Conservation (phyloP, 2,888 invertebrate genomes). For the Hypena proboscidalis region DNA sequence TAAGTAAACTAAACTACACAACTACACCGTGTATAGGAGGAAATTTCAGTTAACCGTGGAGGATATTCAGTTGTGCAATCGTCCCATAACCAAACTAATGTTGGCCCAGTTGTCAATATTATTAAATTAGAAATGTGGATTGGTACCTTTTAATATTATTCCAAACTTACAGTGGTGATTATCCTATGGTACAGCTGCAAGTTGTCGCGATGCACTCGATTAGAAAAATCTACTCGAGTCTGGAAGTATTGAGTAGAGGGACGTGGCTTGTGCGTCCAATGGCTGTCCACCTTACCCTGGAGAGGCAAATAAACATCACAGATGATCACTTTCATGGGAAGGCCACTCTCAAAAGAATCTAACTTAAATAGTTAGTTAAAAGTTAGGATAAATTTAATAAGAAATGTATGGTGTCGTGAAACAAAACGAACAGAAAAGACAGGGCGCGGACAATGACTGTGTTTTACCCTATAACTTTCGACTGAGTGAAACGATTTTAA, state of each 20-base stretch:
- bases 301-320: not conserved
- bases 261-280: conserved; percentile 49
- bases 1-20: no score
- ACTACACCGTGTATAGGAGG: no score
- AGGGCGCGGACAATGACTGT: no score
- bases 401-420: no score
- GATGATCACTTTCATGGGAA: not conserved
- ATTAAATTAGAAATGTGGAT: not conserved
- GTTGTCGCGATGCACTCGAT: conserved; percentile 49
- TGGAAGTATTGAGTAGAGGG: conserved; percentile 39
- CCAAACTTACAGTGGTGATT: conserved; percentile 52
- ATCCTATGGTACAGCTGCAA: conserved; percentile 50
- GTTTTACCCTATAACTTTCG: no score
- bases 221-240: conserved; percentile 44
- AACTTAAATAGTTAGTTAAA: not conserved
- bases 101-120: not conserved
- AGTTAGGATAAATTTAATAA: no score
- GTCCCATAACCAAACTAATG: not conserved
- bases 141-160: no score
- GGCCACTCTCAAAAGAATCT: not conserved
- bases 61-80: no score
- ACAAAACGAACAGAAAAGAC: no score
- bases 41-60: no score
- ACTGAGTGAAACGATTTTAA: no score
- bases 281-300: conserved; percentile 69